phyloP scores from a whole-genome alignment of 1,140 invertebrate species.

The Dreissena polymorpha region DNA sequence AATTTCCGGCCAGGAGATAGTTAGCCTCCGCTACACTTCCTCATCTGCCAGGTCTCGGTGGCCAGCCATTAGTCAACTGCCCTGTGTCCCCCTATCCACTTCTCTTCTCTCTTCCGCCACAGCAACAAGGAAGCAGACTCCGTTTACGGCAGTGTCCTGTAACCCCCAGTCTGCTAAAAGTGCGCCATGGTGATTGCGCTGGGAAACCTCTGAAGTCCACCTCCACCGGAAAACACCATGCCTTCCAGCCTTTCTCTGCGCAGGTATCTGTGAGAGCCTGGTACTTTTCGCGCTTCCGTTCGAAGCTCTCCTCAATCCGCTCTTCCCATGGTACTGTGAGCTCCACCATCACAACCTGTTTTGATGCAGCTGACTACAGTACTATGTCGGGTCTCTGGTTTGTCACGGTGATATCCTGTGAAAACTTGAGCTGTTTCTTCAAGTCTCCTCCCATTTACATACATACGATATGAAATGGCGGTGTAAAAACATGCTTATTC shows the following conservation, averaged over 20 bases:
- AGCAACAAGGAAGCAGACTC: too few species aligned
- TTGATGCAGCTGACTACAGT: constrained; percentile 26
- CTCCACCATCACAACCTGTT: constrained; percentile 43
- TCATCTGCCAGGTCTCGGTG: too few species aligned
- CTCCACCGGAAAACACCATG: constrained; percentile 50
- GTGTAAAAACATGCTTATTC: too few species aligned
- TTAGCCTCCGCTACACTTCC: too few species aligned
- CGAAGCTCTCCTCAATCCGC: constrained; percentile 30
- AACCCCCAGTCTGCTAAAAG: too few species aligned
- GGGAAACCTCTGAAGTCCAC: constrained; percentile 48
- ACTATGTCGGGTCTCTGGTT: constrained; percentile 51
- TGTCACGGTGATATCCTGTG: constrained; percentile 27
- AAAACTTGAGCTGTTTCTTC: constrained; percentile 12
- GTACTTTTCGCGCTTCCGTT: constrained; percentile 33
- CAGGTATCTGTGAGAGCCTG: constrained; percentile 15
- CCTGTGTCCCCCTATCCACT: too few species aligned
- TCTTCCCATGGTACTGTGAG: constrained; percentile 49
- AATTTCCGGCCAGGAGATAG: too few species aligned
- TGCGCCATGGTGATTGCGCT: neutral
- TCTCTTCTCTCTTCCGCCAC: too few species aligned
- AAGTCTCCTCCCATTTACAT: constrained; percentile 36
- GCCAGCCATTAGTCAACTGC: too few species aligned
- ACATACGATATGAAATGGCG: too few species aligned
- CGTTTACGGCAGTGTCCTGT: too few species aligned
- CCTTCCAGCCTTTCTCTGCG: constrained; percentile 46